Percentiles rank a stretch among this genome's conserved stretches.
phyloP scores from a whole-genome alignment of 2,797 vertebrate species.

The Acomys russatus region DNA sequence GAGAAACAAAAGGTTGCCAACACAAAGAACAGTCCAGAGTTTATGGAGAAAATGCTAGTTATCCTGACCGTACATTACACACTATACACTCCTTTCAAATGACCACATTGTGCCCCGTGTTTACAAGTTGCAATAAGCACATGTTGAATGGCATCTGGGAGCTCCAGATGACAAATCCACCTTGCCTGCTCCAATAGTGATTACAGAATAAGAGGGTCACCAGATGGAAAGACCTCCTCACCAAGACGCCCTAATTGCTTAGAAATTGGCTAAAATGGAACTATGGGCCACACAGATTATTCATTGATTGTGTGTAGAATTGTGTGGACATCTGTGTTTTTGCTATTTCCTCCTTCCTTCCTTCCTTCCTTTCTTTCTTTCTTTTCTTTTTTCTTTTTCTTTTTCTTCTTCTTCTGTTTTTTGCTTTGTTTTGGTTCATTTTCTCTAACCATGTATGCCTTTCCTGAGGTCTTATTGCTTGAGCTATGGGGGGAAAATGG shows the following conservation, averaged over 20 bases:
- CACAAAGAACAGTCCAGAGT: not conserved
- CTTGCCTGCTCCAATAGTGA: not conserved
- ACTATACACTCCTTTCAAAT: not conserved
- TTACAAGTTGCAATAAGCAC: not conserved
- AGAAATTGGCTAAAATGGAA: not conserved
- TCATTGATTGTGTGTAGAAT: not conserved
- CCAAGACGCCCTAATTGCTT: constrained; percentile 68
- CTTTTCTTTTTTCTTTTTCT: no score
- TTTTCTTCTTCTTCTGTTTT: not conserved
- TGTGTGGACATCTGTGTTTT: not conserved
- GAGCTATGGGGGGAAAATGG: constrained; percentile 51
- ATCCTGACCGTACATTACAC: not conserved
- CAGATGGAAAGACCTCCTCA: not conserved
- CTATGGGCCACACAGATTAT: not conserved
- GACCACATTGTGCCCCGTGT: not conserved
- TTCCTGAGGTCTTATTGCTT: constrained; percentile 51
- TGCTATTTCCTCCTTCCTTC: not conserved
- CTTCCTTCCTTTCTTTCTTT: no score
- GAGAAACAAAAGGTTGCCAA: not conserved
- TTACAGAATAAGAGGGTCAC: not conserved
- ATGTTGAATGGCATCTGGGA: not conserved
- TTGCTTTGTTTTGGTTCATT: not conserved
- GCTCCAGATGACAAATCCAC: not conserved
- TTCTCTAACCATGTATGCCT: constrained; percentile 10
- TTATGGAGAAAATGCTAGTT: not conserved